These are phyloP conservation scores for Tanytarsus gracilentus DNA, from an alignment of 2,888 invertebrate genomes.

Conservation along the genomic window DNA sequence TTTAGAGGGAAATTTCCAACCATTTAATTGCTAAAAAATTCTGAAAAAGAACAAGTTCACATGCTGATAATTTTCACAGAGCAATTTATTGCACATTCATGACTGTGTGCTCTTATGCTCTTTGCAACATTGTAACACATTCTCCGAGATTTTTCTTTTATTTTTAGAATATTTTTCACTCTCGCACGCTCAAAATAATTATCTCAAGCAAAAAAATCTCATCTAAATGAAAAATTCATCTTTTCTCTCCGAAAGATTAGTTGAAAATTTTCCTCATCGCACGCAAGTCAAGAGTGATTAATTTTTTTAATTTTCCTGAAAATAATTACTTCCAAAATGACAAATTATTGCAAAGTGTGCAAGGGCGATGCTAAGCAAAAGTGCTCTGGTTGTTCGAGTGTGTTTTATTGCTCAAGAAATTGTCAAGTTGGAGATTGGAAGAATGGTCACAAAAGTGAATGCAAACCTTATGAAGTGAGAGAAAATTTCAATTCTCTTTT, in stretches of 20 bases:
- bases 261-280: not conserved
- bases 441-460: slow-evolving; percentile 55
- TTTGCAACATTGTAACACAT: too few species aligned
- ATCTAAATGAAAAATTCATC: not conserved
- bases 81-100: too few species aligned
- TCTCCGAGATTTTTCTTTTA: too few species aligned
- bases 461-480: slow-evolving; percentile 45
- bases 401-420: slow-evolving; percentile 60
- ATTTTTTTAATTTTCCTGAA: not conserved
- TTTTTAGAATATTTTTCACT: not conserved
- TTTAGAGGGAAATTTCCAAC: too few species aligned
- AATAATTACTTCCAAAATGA: slow-evolving; percentile 4
- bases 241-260: not conserved
- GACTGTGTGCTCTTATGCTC: too few species aligned
- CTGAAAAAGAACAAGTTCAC: too few species aligned
- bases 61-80: too few species aligned
- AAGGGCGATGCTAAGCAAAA: slow-evolving; percentile 52
- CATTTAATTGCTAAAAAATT: too few species aligned
- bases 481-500: too few species aligned
- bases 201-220: not conserved
- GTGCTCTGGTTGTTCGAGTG: slow-evolving; percentile 59
- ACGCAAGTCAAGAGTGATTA: slow-evolving; percentile 12
- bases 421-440: slow-evolving; percentile 67
- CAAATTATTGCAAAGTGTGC: slow-evolving; percentile 55
- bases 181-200: not conserved